Conservation (phyloP, 2,113 vertebrate species). For the Deroptyus accipitrinus region DNA sequence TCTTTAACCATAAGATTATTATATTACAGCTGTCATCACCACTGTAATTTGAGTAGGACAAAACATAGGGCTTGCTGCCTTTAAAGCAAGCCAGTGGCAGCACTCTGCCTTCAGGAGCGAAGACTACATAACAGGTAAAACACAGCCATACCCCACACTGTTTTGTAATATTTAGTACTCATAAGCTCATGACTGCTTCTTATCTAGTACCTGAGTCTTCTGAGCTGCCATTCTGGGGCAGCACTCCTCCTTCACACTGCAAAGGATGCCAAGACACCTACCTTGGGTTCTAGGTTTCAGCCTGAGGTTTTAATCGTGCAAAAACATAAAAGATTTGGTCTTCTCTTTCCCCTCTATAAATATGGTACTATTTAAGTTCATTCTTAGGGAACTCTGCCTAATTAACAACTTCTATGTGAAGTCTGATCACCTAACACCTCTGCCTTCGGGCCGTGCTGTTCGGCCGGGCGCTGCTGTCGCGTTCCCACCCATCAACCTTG, state of each 20-base stretch:
- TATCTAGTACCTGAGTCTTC: not conserved
- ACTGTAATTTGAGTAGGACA: not conserved
- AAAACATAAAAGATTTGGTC: not conserved
- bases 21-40: not conserved
- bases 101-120: not conserved
- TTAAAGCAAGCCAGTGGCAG: not conserved
- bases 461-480: fast-evolving
- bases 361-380: not conserved
- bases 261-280: not conserved
- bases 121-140: not conserved
- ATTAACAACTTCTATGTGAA: not conserved
- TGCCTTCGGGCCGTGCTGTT: fast-evolving
- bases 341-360: not conserved
- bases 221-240: not conserved
- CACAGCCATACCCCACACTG: not conserved
- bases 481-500: not conserved
- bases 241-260: not conserved
- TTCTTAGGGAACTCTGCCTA: not conserved
- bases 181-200: not conserved
- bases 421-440: not conserved
- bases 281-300: not conserved
- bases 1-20: not conserved
- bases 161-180: not conserved
- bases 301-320: not conserved
- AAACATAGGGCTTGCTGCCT: not conserved